phyloP scores from a whole-genome alignment of 2,888 invertebrate species.

The Microctonus brassicae region DNA sequence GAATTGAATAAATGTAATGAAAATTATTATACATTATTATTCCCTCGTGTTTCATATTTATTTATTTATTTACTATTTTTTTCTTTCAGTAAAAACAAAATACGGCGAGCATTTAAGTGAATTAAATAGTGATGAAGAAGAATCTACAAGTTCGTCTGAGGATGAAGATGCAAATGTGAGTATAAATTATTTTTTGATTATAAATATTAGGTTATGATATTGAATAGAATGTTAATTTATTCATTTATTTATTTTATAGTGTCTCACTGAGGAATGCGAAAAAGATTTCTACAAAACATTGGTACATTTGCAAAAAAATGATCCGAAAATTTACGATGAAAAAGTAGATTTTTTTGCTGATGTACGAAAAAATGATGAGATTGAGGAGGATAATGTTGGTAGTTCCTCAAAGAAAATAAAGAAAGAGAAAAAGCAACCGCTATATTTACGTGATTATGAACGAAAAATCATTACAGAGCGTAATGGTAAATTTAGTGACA shows the following conservation, averaged over 20 bases:
- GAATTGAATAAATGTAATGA: constrained; percentile 83
- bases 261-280: constrained; percentile 79
- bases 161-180: constrained; percentile 75
- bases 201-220: constrained; percentile 8
- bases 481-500: constrained; percentile 72
- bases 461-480: constrained; percentile 80
- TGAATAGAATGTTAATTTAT: constrained; percentile 4
- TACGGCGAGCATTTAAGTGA: constrained; percentile 75
- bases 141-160: constrained; percentile 72
- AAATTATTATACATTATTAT: neutral
- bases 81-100: constrained; percentile 78
- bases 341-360: constrained; percentile 78
- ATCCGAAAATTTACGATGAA: constrained; percentile 90
- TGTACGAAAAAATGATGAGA: constrained; percentile 22
- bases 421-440: constrained; percentile 71
- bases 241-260: constrained; percentile 60
- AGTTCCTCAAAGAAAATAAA: constrained; percentile 59
- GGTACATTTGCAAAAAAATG: constrained; percentile 86
- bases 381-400: constrained; percentile 25
- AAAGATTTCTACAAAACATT: constrained; percentile 90
- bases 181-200: constrained; percentile 8
- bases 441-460: constrained; percentile 85
- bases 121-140: constrained; percentile 70
- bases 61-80: too few relatives aligned
- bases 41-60: constrained; percentile 26